Evolutionary conservation across 2,113 vertebrate species (phyloP), one percentile per base, ranked within the genome.

Genomic region (Corythoichthys intestinalis): DNA sequence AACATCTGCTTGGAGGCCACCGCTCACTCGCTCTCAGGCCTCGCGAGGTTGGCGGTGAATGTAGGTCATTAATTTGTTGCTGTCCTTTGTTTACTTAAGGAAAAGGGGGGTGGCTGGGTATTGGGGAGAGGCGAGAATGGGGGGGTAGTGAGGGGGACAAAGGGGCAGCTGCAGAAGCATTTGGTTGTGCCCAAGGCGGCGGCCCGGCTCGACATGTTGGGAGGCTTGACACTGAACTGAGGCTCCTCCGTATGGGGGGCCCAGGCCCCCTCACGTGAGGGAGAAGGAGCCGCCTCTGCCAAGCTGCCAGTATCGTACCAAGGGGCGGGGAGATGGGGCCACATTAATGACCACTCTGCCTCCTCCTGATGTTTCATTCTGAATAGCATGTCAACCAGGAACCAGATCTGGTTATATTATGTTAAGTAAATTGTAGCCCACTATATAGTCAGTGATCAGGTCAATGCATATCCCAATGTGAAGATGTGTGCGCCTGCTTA

Each of bases 61-160:
- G 96, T 96, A 96, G 96, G 96, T 97, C 96, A 98, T 96, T 98
- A 96, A 96, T 98, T 97, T 98, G 95, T 97, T 97, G 96, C 96
- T 98, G 94, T 93, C 96, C 95, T 97, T 98, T 98, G 96, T 98
- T 98, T 97, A 97, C 95, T 96, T 95, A 96, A 97, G 94, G 94
- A 92, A 95, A 93, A 90, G 2, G 17, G 13, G 20, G 58, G 34
- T 35, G 20, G 4, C 5, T 34, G 57, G 3, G 57, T 20, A 20
- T 28, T n/a, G 4, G 38, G n/a, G 53, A 17, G 13, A 8, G 15
- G 37, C 20, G 20, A 28, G 20, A 28, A 28, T 38, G 38, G 15
- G 38, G 1, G 60, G 38, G 34, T 4, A 2, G 9, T 2, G 60
- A 39, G 39, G 41, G 90, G 94, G 95, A 98, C 96, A 97, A 98